These are phyloP conservation scores for Dicrurus megarhynchus DNA, from an alignment of 2,113 vertebrate genomes.

Conservation along the genomic window DNA sequence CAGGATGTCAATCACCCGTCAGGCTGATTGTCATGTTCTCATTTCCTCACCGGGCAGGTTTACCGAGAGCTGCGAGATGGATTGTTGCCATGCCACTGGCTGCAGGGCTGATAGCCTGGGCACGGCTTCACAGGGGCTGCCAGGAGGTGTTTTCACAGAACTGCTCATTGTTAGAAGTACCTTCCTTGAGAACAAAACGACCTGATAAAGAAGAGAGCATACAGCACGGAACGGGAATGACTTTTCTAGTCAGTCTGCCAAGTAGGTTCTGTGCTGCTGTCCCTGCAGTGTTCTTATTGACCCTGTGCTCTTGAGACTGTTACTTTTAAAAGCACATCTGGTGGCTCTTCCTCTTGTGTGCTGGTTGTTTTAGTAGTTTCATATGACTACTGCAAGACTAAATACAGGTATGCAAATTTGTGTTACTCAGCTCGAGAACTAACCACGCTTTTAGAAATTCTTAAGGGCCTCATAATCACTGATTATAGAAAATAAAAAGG, in stretches of 20 bases:
- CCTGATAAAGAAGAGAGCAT: not conserved
- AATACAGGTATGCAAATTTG: not conserved
- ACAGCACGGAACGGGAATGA: not conserved
- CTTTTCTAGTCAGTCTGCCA: not conserved
- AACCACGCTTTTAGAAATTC: not conserved
- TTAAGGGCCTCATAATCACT: not conserved
- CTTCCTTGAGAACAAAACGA: not conserved
- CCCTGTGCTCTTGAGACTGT: not conserved
- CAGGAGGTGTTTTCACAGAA: not conserved
- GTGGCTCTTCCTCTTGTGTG: not conserved
- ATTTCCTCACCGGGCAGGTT: not conserved
- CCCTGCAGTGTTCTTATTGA: not conserved
- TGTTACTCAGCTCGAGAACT: not conserved
- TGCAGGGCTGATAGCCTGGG: not conserved
- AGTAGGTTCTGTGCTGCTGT: not conserved
- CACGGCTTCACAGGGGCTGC: not conserved
- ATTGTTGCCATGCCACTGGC: not conserved
- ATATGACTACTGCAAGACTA: not conserved
- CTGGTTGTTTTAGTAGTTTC: not conserved
- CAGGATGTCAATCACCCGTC: not conserved
- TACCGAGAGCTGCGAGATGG: not conserved
- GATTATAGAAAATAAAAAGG: not conserved
- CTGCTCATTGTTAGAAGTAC: not conserved
- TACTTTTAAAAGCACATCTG: not conserved
- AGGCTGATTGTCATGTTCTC: not conserved